Evolutionary conservation across 2,113 vertebrate genomes (phyloP), one percentile per base, ranked within the genome.

Genomic region (Apteryx mantelli): DNA sequence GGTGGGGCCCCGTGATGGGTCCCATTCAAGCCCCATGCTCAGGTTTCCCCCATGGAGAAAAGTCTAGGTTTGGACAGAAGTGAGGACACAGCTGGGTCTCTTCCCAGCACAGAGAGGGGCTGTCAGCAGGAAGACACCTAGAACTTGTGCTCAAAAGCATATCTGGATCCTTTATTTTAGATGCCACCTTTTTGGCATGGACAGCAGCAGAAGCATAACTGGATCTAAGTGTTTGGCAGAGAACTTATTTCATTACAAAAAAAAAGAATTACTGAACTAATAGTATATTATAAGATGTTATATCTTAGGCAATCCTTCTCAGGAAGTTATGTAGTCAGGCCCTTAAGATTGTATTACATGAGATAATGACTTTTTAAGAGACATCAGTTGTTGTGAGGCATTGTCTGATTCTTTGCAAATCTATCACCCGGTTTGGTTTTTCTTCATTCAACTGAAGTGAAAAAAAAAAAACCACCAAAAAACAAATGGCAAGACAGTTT

Each of bases 71-170:
- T 13, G 9, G 22, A 5, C 19, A 86, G 32, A 91, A 86, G 19
- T 24, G 9, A 64, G 17, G 21, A 68, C 2, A 0, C 16, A 6
- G 1, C 9, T 74, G 21, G 13, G 71, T 28, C 9, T 61, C 13
- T 56, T 18, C 30, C 34, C 32, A 38, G 16, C 13, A 66, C 19
- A 36, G 8, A 76, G 2, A 1, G 65, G 7, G 17, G 17, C 26
- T 78, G 3, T 7, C 70, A 88, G 16, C 14, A 82, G 78, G 56
- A 75, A 68, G 74, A 2, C 3, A 78, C 5, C 25, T 24, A 8
- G 1, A 0, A 25, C 25, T 58, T 84, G 8, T 50, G 5, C 24
- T 85, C 26, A 71, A 50, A 84, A 85, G 25, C 7, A 82, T 24
- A 63, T 7, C 7, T 58, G 40, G 8, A 58, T 78, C 7, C 19